These are phyloP conservation scores for Borostomias antarcticus DNA, from an alignment of 2,797 vertebrate species.

Conservation along the genomic window DNA sequence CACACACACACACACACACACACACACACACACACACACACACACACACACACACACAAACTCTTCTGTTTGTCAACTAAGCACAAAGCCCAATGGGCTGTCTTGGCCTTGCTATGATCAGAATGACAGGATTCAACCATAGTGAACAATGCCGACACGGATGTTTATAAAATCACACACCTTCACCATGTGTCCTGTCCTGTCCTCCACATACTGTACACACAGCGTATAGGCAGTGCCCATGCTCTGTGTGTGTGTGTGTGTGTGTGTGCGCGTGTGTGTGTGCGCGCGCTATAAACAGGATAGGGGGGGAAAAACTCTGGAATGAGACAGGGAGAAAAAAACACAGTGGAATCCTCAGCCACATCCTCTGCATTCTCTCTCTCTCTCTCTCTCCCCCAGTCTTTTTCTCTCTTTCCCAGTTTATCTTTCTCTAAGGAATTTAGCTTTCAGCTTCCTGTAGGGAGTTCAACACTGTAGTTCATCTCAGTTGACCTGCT, in stretches of 20 bases:
- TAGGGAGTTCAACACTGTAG: not conserved
- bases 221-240: constrained; percentile 37
- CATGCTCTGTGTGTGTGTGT: no score
- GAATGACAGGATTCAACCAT: not conserved
- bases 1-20: constrained; percentile 1
- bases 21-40: constrained; percentile 26
- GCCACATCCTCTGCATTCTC: constrained; percentile 33
- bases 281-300: constrained; percentile 63
- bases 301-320: constrained; percentile 31
- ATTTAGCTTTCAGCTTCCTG: not conserved
- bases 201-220: constrained; percentile 10
- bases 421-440: not conserved
- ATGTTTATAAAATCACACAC: not conserved
- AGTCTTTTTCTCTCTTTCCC: not conserved
- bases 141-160: not conserved
- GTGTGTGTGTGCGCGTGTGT: no score
- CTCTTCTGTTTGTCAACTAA: constrained; percentile 38
- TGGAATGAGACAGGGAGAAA: constrained; percentile 67
- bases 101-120: not conserved
- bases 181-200: not conserved
- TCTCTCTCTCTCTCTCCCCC: not conserved
- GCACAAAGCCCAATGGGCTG: not conserved
- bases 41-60: constrained; percentile 5
- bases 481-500: not conserved
- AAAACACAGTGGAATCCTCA: constrained; percentile 55